Percentiles rank a stretch among this genome's conserved stretches.
Evolutionary conservation across 2,113 vertebrate genomes (phyloP).

Genomic region (Pteronura brasiliensis): DNA sequence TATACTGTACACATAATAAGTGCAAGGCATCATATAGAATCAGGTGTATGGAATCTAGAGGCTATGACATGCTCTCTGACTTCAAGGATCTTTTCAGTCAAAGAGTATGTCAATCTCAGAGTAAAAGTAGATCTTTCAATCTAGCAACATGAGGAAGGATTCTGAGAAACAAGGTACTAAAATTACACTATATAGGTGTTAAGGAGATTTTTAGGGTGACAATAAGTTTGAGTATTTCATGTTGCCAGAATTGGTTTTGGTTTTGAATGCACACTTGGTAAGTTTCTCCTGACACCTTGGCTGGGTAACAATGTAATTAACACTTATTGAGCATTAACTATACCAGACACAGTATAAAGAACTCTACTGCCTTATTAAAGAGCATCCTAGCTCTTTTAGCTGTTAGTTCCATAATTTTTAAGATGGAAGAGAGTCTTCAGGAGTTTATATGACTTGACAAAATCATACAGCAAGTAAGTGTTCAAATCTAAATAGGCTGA

Average conservation of each 20-base stretch:
- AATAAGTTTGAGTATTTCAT: background rate
- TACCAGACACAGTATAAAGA: background rate
- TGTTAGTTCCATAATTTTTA: background rate
- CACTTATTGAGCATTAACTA: background rate
- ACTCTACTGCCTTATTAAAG: background rate
- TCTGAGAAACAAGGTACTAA: background rate
- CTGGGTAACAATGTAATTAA: background rate
- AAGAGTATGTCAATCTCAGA: background rate
- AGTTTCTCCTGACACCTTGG: background rate
- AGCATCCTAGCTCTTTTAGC: background rate
- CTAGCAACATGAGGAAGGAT: background rate
- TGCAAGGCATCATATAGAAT: background rate
- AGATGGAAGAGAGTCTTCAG: background rate
- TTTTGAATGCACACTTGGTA: background rate
- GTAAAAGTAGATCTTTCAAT: background rate
- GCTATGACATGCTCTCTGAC: background rate
- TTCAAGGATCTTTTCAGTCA: background rate
- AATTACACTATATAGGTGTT: background rate
- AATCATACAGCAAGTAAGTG: background rate
- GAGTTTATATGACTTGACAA: background rate
- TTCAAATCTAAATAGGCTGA: background rate
- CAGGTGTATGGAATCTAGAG: background rate
- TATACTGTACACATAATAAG: background rate
- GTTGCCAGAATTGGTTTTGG: background rate
- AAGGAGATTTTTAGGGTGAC: background rate